phyloP scores from a whole-genome alignment of 92 coral and sea anemone species.

The Zoanthus gigantus region DNA sequence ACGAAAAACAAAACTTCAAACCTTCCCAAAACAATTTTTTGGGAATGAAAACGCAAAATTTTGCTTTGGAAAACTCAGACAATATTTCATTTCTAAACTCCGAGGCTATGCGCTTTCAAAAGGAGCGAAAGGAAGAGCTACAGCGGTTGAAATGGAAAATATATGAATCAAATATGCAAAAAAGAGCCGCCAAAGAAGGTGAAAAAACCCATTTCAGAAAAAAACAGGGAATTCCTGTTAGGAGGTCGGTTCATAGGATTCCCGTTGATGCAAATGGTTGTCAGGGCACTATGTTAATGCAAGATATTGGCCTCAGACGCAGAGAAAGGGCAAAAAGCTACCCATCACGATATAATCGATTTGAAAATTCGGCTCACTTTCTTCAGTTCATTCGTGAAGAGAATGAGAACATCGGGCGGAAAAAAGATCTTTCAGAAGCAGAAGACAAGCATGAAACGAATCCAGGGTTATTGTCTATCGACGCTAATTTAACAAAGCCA shows the following conservation, averaged over 20 bases:
- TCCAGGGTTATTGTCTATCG: not conserved
- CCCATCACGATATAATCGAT: constrained; percentile 14
- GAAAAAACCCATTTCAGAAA: not conserved
- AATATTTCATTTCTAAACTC: constrained; percentile 21
- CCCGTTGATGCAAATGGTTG: not conserved
- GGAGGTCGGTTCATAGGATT: not conserved
- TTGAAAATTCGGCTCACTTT: not conserved
- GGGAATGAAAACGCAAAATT: not conserved
- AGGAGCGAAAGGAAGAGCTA: constrained; percentile 46
- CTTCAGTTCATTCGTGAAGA: not conserved
- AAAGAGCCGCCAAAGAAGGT: not conserved
- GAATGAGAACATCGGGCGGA: not conserved
- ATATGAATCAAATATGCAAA: constrained; percentile 41
- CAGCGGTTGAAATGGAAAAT: constrained; percentile 55
- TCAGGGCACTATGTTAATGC: not conserved
- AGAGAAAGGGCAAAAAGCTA: constrained; percentile 19
- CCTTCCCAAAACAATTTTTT: not conserved
- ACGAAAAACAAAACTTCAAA: not conserved
- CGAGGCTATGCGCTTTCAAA: not conserved
- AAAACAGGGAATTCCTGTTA: not conserved
- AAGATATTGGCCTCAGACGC: not conserved
- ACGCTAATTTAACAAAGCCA: not conserved
- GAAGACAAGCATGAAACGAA: not conserved
- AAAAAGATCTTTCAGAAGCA: not conserved
- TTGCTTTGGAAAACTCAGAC: not conserved